These are phyloP conservation scores for Bombus affinis DNA, from an alignment of 1,140 invertebrate genomes.

Conservation along the genomic window DNA sequence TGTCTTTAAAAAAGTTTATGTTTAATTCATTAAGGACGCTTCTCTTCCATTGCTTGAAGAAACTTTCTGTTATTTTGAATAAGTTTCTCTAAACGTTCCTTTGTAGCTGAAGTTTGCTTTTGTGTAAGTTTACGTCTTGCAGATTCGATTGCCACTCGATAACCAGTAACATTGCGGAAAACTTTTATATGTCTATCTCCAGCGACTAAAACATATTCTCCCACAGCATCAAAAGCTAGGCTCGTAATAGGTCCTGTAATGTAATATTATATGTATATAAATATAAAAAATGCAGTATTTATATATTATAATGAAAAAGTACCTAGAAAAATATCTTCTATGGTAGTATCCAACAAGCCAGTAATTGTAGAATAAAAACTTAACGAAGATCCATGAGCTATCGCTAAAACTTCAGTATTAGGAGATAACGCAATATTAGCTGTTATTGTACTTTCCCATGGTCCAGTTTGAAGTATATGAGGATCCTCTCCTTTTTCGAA, in stretches of 20 bases:
- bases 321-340: constrained; percentile 86
- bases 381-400: constrained; percentile 86
- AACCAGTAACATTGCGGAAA: constrained; percentile 92
- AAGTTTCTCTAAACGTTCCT: constrained; percentile 88
- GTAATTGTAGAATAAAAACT: constrained; percentile 88
- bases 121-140: constrained; percentile 86
- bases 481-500: constrained; percentile 91
- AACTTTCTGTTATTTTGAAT: constrained; percentile 86
- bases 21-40: constrained; percentile 50
- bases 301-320: constrained; percentile 22
- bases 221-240: constrained; percentile 88
- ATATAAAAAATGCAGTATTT: neutral
- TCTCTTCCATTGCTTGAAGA: constrained; percentile 81
- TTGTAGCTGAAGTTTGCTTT: constrained; percentile 86
- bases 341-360: constrained; percentile 85
- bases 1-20: neutral
- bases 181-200: constrained; percentile 91
- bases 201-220: constrained; percentile 88
- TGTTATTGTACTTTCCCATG: constrained; percentile 82
- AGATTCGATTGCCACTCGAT: constrained; percentile 86
- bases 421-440: constrained; percentile 86
- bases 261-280: constrained; percentile 32
- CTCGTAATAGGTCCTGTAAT: constrained; percentile 86
- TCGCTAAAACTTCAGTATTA: constrained; percentile 89
- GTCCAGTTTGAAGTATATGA: constrained; percentile 86